These are phyloP conservation scores for Perodicticus potto DNA, from an alignment of 2,797 vertebrate genomes.

Conservation along the genomic window DNA sequence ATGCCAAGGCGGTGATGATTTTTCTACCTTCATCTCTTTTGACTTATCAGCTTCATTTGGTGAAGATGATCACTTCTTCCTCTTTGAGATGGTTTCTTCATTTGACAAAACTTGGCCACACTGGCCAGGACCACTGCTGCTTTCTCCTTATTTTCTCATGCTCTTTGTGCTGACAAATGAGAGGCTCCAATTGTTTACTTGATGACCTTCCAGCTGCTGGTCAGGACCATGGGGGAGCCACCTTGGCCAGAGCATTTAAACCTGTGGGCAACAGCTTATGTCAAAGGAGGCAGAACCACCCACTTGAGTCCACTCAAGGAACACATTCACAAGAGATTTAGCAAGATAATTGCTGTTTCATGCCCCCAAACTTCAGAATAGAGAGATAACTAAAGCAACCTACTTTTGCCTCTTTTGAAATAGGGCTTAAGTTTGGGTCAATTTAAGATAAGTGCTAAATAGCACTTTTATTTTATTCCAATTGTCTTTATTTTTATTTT, in stretches of 20 bases:
- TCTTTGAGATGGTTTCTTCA: background rate
- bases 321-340: background rate
- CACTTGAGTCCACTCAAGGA: background rate
- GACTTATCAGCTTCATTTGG: background rate
- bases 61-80: background rate
- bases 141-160: background rate
- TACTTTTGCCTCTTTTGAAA: background rate
- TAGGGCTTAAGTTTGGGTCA: background rate
- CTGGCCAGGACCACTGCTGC: background rate
- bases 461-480: background rate
- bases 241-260: background rate
- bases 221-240: background rate
- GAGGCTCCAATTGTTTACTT: accelerated
- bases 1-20: background rate
- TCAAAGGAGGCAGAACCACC: background rate
- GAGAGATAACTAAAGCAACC: background rate
- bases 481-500: background rate
- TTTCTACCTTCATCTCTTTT: background rate
- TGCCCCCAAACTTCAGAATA: background rate
- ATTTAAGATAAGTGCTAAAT: background rate
- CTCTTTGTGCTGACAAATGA: background rate
- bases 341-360: background rate
- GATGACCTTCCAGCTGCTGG: background rate
- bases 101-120: background rate
- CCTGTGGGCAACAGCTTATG: background rate